Evolutionary conservation across 2,888 invertebrate genomes (phyloP), one percentile per base, ranked within the genome.

Genomic region (Auanema freiburgensis): DNA sequence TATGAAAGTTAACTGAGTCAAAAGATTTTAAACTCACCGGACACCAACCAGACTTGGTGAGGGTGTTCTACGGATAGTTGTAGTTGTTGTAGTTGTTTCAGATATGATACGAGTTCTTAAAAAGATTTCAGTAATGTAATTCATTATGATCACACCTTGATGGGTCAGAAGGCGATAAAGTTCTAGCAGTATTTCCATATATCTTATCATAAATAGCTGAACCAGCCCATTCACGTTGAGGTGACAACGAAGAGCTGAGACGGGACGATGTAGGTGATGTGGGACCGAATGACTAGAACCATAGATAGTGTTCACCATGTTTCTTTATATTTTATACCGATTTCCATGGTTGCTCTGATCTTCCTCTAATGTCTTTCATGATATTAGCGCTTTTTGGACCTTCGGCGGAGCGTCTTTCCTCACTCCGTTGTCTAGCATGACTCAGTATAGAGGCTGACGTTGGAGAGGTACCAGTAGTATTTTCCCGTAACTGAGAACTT

Each of bases 361-460:
- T 58, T 57, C 52, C 72, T 50, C 41, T 65, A 59, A 46, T 54
- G 18, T 73, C 73, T 52, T 70, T 52, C 21, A 72, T 57, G 18
- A 72, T 57, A 24, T 59, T 64, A 1, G 73, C 69, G 43, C 73
- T 73, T 59, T 67, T 52, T 24, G 70, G 66, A 3, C n/a, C 23
- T 4, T 21, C 33, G 8, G 33, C 8, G 4, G 33, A 33, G 3
- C 33, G 3, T 33, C 62, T 62, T 52, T 70, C 70, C 21, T 69
- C 70, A 54, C 69, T 69, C 11, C 73, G 56, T 57, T 73, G 70
- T 11, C 73, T 49, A 18, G 67, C 65, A 60, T 73, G 73, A 49
- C 66, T 71, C 24, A 77, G 64, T 2, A 73, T 62, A 10, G 70
- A 65, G 11, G 76, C 73, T 18, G 76, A 76, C 3, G 74, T 74